A percentile compares a stretch with the other conserved stretches of the same genome.
phyloP scores from a whole-genome alignment of 2,797 vertebrate genomes.

The Peromyscus attwateri region DNA sequence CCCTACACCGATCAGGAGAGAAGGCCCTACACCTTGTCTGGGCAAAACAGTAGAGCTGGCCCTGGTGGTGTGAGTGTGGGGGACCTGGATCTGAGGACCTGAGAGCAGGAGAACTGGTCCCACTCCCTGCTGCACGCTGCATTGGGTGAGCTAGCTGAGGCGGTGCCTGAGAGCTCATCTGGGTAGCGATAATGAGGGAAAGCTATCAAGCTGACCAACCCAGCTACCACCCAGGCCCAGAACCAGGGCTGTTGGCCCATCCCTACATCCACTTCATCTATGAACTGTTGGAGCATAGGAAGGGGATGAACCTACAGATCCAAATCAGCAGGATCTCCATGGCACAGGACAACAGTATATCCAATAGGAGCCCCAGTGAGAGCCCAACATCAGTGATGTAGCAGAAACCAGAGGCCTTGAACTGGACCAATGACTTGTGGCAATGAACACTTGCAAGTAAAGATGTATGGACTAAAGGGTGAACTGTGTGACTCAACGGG shows the following conservation, averaged over 20 bases:
- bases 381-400: not conserved
- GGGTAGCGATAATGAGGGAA: not conserved
- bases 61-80: not conserved
- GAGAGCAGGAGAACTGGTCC: too few species aligned
- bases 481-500: not conserved
- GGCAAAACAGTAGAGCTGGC: not conserved
- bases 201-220: not conserved
- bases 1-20: not conserved
- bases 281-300: not conserved
- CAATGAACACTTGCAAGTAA: not conserved
- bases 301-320: not conserved
- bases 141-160: not conserved
- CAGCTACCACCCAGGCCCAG: not conserved
- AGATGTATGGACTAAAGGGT: not conserved
- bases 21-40: not conserved
- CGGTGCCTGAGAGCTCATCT: not conserved
- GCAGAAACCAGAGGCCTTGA: not conserved
- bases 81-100: not conserved
- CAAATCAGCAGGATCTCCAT: not conserved
- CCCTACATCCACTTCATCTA: not conserved
- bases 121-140: not conserved
- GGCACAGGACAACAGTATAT: not conserved
- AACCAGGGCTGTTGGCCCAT: not conserved
- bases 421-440: not conserved
- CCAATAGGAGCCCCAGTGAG: not conserved